Conservation (phyloP, 2,113 vertebrate species). For the Serilophus lunatus region DNA sequence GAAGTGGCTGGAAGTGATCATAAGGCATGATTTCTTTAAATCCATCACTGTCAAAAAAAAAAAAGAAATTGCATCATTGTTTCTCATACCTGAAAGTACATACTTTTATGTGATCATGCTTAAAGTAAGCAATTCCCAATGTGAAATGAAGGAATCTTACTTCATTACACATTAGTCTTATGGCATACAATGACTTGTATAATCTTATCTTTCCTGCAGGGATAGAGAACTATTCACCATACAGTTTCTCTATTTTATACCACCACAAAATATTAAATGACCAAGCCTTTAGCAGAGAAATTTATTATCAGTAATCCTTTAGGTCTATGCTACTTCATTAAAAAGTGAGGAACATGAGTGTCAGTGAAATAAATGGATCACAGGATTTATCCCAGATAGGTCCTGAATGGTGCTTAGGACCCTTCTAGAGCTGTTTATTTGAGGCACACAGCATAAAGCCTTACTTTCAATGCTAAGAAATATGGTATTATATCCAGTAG, state of each 20-base stretch:
- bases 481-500: neutral
- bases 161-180: neutral
- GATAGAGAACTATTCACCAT: neutral
- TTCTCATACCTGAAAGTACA: neutral
- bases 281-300: neutral
- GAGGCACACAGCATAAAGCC: neutral
- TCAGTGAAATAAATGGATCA: neutral
- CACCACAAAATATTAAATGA: neutral
- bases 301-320: neutral
- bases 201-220: neutral
- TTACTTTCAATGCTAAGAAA: neutral
- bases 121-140: neutral
- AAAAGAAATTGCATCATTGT: slow-evolving; percentile 19
- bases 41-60: slow-evolving; percentile 83
- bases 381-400: neutral
- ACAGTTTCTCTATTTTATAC: neutral
- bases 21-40: slow-evolving; percentile 97
- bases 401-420: neutral
- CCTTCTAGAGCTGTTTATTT: neutral
- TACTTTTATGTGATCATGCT: neutral
- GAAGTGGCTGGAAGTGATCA: slow-evolving; percentile 93
- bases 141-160: neutral
- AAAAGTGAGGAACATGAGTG: neutral
- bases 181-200: neutral
- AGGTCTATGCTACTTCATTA: neutral